Evolutionary conservation across 2,113 vertebrate genomes (phyloP).

Genomic region (Pseudolaguvia tuberculata): DNA sequence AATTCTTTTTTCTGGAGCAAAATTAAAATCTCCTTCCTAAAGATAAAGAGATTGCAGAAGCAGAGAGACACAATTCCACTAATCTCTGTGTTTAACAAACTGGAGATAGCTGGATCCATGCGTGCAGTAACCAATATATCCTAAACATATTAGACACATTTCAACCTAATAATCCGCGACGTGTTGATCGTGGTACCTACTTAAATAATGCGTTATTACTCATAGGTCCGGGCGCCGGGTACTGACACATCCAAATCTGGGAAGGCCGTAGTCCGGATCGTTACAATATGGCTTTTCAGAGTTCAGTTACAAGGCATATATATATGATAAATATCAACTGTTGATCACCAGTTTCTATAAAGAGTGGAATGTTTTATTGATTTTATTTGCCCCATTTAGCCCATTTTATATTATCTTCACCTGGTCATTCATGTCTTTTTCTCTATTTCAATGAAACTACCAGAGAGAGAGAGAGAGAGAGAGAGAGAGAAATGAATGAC

Average conservation of each 20-base stretch:
- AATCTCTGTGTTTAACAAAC: no score
- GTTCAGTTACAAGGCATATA: no score
- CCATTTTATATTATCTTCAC: constrained; percentile 32
- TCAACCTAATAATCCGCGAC: no score
- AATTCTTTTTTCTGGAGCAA: background rate
- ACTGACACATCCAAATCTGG: no score
- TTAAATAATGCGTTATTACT: no score
- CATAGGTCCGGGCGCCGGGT: no score
- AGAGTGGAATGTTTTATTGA: constrained; percentile 4
- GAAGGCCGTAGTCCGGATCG: no score
- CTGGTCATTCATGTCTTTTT: constrained; percentile 46
- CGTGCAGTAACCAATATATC: no score
- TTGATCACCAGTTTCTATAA: background rate
- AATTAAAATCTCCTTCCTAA: background rate
- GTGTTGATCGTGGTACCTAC: no score
- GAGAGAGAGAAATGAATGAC: constrained; percentile 44
- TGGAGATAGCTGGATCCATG: no score
- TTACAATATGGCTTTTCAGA: constrained; percentile 31
- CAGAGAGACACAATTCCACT: constrained; percentile 1
- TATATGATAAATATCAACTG: background rate
- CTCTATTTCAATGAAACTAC: constrained; percentile 45
- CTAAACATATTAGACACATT: no score
- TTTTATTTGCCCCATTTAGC: background rate
- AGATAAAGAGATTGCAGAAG: no score
- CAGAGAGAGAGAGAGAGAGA: constrained; percentile 32